Evolutionary conservation across 2,888 invertebrate genomes (phyloP).

Genomic region (Thereva nobilitata): DNA sequence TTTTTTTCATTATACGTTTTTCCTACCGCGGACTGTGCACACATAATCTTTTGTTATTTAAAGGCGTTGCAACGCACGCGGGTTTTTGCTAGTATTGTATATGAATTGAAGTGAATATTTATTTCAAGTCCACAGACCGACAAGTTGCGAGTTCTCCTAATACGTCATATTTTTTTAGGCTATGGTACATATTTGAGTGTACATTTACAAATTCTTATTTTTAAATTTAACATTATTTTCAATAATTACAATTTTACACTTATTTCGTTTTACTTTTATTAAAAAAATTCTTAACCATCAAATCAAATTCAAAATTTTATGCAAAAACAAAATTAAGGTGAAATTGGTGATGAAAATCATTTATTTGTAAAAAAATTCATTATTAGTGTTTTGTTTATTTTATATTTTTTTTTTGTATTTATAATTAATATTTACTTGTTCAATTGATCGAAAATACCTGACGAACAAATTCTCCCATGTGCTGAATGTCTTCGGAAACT

Average conservation of each 20-base stretch:
- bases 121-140: too few relatives aligned
- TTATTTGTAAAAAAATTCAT: constrained; percentile 12
- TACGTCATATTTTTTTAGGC: too few relatives aligned
- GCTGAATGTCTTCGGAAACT: constrained; percentile 59
- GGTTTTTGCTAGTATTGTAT: too few relatives aligned
- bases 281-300: constrained; percentile 16
- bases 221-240: too few relatives aligned
- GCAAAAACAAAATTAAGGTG: constrained; percentile 5
- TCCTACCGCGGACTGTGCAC: too few relatives aligned
- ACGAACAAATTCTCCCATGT: constrained; percentile 59
- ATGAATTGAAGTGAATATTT: too few relatives aligned
- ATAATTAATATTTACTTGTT: neutral
- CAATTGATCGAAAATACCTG: constrained; percentile 46
- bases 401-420: constrained; percentile 33
- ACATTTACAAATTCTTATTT: too few relatives aligned
- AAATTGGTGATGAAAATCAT: constrained; percentile 15
- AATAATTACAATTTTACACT: neutral
- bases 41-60: too few relatives aligned
- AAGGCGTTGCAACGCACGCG: too few relatives aligned
- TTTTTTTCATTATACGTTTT: too few relatives aligned
- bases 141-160: too few relatives aligned
- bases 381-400: constrained; percentile 30
- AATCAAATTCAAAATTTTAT: constrained; percentile 19
- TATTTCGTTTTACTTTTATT: neutral
- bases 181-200: too few relatives aligned